phyloP scores from a whole-genome alignment of 1,140 invertebrate genomes.

The Schlechtendalia chinensis region DNA sequence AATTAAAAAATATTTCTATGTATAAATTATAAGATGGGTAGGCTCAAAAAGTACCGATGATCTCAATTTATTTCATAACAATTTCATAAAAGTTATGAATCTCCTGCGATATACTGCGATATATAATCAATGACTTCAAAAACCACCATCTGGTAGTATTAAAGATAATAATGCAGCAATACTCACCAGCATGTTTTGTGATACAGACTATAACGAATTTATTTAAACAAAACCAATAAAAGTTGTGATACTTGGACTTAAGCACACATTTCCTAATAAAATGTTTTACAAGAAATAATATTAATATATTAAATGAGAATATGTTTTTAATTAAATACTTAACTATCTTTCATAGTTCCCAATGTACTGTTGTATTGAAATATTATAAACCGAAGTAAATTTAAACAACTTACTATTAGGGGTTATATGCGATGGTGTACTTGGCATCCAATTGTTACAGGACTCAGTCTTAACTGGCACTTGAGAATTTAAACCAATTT shows the following conservation, averaged over 20 bases:
- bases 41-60: too few relatives aligned
- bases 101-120: too few relatives aligned
- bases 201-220: too few relatives aligned
- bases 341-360: neutral
- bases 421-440: slow-evolving; percentile 41
- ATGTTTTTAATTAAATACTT: neutral
- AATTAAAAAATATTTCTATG: too few relatives aligned
- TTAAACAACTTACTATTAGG: slow-evolving; percentile 42
- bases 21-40: too few relatives aligned
- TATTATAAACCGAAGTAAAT: neutral
- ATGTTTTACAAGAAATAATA: too few relatives aligned
- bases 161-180: neutral
- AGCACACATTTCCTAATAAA: too few relatives aligned
- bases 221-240: too few relatives aligned
- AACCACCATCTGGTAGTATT: neutral
- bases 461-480: slow-evolving; percentile 43
- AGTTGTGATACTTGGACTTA: too few relatives aligned
- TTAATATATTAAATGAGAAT: too few relatives aligned
- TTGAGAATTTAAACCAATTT: slow-evolving; percentile 46
- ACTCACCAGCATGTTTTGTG: neutral
- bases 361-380: neutral
- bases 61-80: too few relatives aligned
- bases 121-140: neutral
- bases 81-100: too few relatives aligned
- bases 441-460: slow-evolving; percentile 42